Conservation (phyloP, 2,113 vertebrate genomes). For the Sminthopsis crassicaudata region DNA sequence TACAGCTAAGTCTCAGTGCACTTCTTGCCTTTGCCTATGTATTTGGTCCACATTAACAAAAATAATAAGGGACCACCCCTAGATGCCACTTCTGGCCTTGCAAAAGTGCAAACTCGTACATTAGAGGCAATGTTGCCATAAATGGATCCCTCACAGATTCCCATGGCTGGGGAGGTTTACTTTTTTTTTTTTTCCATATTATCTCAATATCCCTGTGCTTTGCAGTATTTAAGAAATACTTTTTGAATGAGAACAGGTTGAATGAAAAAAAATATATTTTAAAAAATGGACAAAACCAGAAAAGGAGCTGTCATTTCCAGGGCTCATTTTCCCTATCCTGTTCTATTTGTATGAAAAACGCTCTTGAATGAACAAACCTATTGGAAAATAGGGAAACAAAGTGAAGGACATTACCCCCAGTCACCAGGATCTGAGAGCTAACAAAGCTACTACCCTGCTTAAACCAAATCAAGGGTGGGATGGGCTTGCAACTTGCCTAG, state of each 20-base stretch:
- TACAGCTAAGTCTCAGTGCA: conserved; percentile 3
- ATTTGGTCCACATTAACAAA: not conserved
- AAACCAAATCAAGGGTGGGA: not conserved
- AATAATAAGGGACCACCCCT: not conserved
- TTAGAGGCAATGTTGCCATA: not conserved
- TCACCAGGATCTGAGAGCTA: not conserved
- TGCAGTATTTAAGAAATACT: not conserved
- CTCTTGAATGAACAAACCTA: not conserved
- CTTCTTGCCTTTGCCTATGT: conserved; percentile 6
- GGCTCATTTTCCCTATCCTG: not conserved
- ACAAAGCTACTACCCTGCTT: not conserved
- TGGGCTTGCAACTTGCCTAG: not conserved
- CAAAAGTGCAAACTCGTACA: not conserved
- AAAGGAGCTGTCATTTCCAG: not conserved
- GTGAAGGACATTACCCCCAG: not conserved
- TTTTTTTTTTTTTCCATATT: not conserved
- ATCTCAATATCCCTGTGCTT: not conserved
- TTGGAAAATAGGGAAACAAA: not conserved
- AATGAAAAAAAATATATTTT: not conserved
- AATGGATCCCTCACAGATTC: not conserved
- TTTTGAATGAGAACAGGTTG: not conserved
- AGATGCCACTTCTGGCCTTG: not conserved
- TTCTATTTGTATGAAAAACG: not conserved
- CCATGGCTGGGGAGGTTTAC: not conserved
- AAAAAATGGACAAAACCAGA: not conserved